Evolutionary conservation across 2,797 vertebrate species (phyloP).

Genomic region (Pseudocheirus occidentalis): DNA sequence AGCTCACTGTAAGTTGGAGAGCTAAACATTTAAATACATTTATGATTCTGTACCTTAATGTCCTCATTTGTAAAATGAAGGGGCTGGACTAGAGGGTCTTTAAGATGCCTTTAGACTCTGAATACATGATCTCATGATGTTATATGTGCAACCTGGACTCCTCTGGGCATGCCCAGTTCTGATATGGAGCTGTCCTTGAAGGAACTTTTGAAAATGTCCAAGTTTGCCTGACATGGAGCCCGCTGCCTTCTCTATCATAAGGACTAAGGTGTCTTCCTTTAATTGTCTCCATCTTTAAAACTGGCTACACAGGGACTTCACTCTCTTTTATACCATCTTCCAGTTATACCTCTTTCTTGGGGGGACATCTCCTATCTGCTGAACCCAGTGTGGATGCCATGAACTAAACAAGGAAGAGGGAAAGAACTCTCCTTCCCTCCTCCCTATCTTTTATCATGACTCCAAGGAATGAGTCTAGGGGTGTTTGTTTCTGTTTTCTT

Average conservation of each 20-base stretch:
- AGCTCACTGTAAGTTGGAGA: not conserved
- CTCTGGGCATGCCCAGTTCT: not conserved
- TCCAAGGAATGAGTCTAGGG: not conserved
- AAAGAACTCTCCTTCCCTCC: not conserved
- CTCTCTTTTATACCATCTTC: not conserved
- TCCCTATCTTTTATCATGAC: not conserved
- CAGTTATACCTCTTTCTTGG: not conserved
- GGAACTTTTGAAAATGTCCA: not conserved
- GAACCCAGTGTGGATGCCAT: not conserved
- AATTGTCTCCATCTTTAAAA: not conserved
- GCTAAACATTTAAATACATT: not conserved
- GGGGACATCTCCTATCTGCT: not conserved
- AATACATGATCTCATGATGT: not conserved
- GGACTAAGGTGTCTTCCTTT: not conserved
- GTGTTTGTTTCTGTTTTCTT: not conserved
- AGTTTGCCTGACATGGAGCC: not conserved
- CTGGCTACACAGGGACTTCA: not conserved
- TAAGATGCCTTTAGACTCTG: not conserved
- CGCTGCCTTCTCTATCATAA: not conserved
- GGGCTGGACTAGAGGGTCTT: not conserved
- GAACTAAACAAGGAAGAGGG: not conserved
- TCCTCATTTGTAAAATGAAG: not conserved
- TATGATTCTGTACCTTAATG: not conserved
- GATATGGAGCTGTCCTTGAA: not conserved
- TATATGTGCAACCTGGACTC: not conserved